Evolutionary conservation across 2,888 invertebrate genomes (phyloP).

Genomic region (Bibio marci): DNA sequence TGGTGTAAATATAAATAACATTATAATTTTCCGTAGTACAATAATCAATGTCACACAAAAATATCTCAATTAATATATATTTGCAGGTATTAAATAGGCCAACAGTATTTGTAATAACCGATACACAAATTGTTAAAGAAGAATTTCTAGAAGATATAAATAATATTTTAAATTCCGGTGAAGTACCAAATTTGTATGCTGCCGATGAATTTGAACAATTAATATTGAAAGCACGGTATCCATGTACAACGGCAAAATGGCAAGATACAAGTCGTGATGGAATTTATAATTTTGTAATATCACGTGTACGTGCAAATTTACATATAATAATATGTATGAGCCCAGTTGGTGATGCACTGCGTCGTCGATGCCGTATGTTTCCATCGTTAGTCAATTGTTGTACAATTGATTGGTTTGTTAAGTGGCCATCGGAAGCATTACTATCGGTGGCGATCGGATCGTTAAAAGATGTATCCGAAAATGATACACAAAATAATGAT

Average conservation of each 20-base stretch:
- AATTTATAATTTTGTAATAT: conserved; percentile 73
- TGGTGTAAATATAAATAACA: conserved; percentile 43
- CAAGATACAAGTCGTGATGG: conserved; percentile 49
- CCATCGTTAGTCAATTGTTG: conserved; percentile 87
- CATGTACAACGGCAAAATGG: conserved; percentile 46
- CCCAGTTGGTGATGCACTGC: conserved; percentile 76
- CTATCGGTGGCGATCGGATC: conserved; percentile 64
- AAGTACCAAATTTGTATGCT: conserved; percentile 82
- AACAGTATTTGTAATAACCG: conserved; percentile 74
- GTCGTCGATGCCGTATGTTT: conserved; percentile 80
- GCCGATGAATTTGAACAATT: conserved; percentile 72
- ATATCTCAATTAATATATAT: too few species aligned
- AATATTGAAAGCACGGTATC: conserved; percentile 53
- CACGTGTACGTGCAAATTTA: conserved; percentile 62
- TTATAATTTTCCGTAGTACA: too few species aligned
- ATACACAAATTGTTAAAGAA: conserved; percentile 78
- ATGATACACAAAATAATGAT: conserved; percentile 31
- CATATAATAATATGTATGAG: conserved; percentile 84
- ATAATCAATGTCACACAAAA: too few species aligned
- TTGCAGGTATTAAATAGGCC: conserved; percentile 35
- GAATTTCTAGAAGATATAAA: conserved; percentile 86
- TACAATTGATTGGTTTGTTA: conserved; percentile 87
- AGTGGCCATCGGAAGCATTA: conserved; percentile 80
- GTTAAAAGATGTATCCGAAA: conserved; percentile 39
- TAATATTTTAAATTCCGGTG: conserved; percentile 82